Evolutionary conservation across 2,888 invertebrate genomes (phyloP), one percentile per base, ranked within the genome.

Genomic region (Mycalesis mineus): DNA sequence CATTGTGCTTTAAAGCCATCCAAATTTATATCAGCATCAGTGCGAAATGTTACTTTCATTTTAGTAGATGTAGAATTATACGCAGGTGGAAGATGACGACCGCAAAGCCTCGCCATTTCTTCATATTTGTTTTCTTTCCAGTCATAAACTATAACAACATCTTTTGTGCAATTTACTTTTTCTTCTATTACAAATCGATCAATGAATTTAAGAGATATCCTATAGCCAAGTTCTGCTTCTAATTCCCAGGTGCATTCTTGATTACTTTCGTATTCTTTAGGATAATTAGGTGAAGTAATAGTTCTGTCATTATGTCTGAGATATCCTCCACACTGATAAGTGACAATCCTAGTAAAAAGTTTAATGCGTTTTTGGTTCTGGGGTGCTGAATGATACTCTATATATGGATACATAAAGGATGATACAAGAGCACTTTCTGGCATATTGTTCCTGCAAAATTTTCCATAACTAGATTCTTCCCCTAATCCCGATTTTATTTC

Each of bases 201-300:
- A 0, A 90, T 69, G 74, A 97, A 97, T 3, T 81, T 66, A 4
- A 96, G 79, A 2, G 92, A 92, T 40, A 97, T 83, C 70, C 93
- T 92, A 67, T 92, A 94, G 0, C 96, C 96, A 33, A 85, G 66
- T 0, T 91, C 83, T 0, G 92, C 89, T 36, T 82, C 78, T 54
- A 97, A 91, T 67, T 93, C 93, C 97, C 97, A 97, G 6, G 90
- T 81, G 70, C 97, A 96, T 80, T 97, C 96, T 47, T 92, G 87
- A 75, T 95, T 95, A 60, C 92, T 90, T n/a, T 91, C 91, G 78
- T 97, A 97, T 45, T 73, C 75, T 64, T 84, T 82, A 0, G 93
- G 93, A 78, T 91, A 95, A 67, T 92, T 91, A 33, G 93, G 93
- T 0, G 92, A 91, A 36, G 80, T 67, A 61, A 94, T 86, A 17